phyloP scores from a whole-genome alignment of 2,113 vertebrate genomes.

The Tinamus guttatus region DNA sequence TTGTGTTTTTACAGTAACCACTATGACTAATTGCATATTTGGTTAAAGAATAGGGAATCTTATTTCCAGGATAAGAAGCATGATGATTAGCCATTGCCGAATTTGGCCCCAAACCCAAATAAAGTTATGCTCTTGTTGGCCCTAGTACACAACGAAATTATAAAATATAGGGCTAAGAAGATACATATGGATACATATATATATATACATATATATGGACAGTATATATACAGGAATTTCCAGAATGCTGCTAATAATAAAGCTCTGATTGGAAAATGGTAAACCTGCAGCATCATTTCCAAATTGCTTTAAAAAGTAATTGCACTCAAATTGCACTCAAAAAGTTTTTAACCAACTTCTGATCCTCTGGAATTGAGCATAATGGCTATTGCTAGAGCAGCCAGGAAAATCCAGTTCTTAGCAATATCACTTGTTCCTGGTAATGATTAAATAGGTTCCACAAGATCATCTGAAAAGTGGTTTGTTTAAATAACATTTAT shows the following conservation, averaged over 20 bases:
- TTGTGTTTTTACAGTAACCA: slow-evolving; percentile 21
- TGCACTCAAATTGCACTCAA: not conserved
- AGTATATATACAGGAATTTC: not conserved
- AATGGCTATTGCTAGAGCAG: not conserved
- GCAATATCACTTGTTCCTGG: slow-evolving; percentile 39
- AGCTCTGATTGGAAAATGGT: not conserved
- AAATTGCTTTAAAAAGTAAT: not conserved
- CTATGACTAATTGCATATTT: slow-evolving; percentile 49
- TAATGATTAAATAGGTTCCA: slow-evolving; percentile 76
- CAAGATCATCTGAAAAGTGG: slow-evolving; percentile 63
- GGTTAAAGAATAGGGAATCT: slow-evolving; percentile 24
- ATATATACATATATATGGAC: too few relatives aligned
- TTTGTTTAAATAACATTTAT: slow-evolving; percentile 76
- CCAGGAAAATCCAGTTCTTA: slow-evolving; percentile 62
- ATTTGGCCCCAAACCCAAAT: not conserved
- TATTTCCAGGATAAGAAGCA: not conserved
- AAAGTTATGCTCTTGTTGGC: not conserved
- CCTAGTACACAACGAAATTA: not conserved
- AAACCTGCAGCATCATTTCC: not conserved
- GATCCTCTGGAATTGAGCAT: not conserved
- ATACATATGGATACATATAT: not conserved
- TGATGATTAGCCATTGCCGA: not conserved
- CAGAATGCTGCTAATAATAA: not conserved
- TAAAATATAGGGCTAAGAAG: not conserved
- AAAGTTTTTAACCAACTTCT: not conserved